Conservation (phyloP, 2,888 invertebrate species). For the Liopterus haemorrhoidalis region DNA sequence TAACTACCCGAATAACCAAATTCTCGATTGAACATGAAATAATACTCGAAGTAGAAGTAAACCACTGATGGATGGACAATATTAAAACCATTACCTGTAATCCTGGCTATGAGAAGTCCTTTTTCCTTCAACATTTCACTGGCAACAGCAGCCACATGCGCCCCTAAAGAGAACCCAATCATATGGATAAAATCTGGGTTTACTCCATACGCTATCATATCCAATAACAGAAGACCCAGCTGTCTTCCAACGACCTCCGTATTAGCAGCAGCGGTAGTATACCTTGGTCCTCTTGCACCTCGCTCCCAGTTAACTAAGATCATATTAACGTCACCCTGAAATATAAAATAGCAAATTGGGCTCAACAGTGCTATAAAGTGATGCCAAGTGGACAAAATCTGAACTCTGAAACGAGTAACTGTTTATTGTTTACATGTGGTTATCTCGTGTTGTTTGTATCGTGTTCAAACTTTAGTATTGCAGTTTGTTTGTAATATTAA, state of each 20-base stretch:
- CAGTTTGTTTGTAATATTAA: too few species aligned
- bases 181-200: conserved; percentile 48
- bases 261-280: conserved; percentile 53
- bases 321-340: conserved; percentile 52
- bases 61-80: too few species aligned
- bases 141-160: conserved; percentile 56
- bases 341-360: conserved; percentile 12
- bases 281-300: conserved; percentile 52
- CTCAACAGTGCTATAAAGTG: background rate
- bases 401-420: background rate
- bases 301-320: conserved; percentile 53
- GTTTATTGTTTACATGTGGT: background rate
- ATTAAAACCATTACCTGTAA: conserved; percentile 54
- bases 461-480: too few species aligned
- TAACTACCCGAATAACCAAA: too few species aligned
- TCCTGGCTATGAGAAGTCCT: conserved; percentile 49
- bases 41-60: too few species aligned
- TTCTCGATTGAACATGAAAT: too few species aligned
- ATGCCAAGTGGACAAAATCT: background rate
- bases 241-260: conserved; percentile 56
- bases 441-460: background rate
- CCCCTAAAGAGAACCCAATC: conserved; percentile 56
- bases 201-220: conserved; percentile 47
- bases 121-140: conserved; percentile 50
- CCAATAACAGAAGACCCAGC: conserved; percentile 49